Evolutionary conservation across 1,140 invertebrate genomes (phyloP).

Genomic region (Pseudomyrmex dendroicus): DNA sequence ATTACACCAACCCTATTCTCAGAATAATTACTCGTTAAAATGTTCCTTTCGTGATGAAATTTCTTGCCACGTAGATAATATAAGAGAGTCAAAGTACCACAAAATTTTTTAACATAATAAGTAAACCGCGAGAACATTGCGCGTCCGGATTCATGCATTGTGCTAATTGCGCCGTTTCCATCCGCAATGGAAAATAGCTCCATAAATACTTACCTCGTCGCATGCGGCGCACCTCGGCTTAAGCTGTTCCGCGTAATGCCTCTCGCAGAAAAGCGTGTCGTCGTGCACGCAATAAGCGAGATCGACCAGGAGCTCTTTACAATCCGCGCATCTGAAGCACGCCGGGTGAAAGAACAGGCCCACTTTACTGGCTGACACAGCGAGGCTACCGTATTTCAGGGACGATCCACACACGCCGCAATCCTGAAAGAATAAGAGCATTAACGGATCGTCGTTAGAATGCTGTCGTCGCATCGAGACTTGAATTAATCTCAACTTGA

Average conservation of each 20-base stretch:
- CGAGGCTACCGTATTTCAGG: constrained; percentile 88
- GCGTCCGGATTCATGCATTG: not conserved
- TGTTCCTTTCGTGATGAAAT: not conserved
- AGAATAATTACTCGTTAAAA: not conserved
- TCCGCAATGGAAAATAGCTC: not conserved
- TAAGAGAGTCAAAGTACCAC: not conserved
- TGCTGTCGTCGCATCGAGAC: not conserved
- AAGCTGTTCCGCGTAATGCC: constrained; percentile 96
- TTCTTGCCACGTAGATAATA: not conserved
- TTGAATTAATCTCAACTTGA: constrained; percentile 15
- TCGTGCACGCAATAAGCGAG: constrained; percentile 96
- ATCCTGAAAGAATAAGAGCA: constrained; percentile 77
- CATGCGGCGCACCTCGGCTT: constrained; percentile 97
- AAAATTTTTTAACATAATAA: not conserved
- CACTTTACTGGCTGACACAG: constrained; percentile 90
- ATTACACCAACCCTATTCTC: too few relatives aligned
- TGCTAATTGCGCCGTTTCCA: not conserved
- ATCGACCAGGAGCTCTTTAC: constrained; percentile 95
- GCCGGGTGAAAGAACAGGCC: constrained; percentile 93
- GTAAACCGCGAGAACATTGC: not conserved
- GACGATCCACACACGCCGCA: constrained; percentile 88
- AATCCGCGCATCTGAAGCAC: constrained; percentile 94
- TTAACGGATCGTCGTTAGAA: constrained; percentile 3
- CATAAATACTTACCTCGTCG: constrained; percentile 92
- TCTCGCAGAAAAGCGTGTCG: constrained; percentile 94